phyloP scores from a whole-genome alignment of 2,797 vertebrate species.

The Gephyroberyx darwinii region DNA sequence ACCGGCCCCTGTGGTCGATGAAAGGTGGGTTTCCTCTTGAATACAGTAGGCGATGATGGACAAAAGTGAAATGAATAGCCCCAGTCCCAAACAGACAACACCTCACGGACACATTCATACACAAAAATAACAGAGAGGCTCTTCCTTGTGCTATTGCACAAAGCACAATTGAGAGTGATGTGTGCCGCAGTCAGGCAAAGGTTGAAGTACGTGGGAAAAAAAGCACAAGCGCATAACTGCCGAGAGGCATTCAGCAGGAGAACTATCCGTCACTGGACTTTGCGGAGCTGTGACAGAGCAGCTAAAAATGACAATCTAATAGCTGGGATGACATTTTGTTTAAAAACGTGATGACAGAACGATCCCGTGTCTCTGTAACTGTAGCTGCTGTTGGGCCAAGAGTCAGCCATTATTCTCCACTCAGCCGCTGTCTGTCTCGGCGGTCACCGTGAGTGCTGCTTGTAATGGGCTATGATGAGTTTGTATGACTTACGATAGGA shows the following conservation, averaged over 20 bases:
- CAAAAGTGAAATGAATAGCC: slow-evolving; percentile 71
- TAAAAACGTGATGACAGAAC: slow-evolving; percentile 80
- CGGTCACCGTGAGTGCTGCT: slow-evolving; percentile 68
- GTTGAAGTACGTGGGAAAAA: slow-evolving; percentile 77
- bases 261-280: slow-evolving; percentile 75
- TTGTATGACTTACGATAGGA: slow-evolving; percentile 79
- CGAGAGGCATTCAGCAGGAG: slow-evolving; percentile 61
- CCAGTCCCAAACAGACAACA: slow-evolving; percentile 59
- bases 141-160: slow-evolving; percentile 66
- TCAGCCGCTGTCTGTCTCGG: slow-evolving; percentile 76
- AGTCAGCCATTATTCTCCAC: slow-evolving; percentile 79
- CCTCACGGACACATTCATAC: slow-evolving; percentile 73
- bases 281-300: slow-evolving; percentile 70
- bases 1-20: slow-evolving; percentile 50
- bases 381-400: slow-evolving; percentile 73
- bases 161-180: slow-evolving; percentile 78
- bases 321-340: slow-evolving; percentile 80
- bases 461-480: slow-evolving; percentile 76
- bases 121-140: slow-evolving; percentile 73
- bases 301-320: slow-evolving; percentile 82
- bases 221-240: slow-evolving; percentile 58
- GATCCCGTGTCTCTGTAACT: slow-evolving; percentile 77
- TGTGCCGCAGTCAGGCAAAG: slow-evolving; percentile 73
- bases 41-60: slow-evolving; percentile 78
- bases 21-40: slow-evolving; percentile 71